Percentiles rank a stretch among this genome's conserved stretches.
These are phyloP conservation scores for Pimephales promelas DNA, from an alignment of 2,113 vertebrate genomes.

Conservation along the genomic window DNA sequence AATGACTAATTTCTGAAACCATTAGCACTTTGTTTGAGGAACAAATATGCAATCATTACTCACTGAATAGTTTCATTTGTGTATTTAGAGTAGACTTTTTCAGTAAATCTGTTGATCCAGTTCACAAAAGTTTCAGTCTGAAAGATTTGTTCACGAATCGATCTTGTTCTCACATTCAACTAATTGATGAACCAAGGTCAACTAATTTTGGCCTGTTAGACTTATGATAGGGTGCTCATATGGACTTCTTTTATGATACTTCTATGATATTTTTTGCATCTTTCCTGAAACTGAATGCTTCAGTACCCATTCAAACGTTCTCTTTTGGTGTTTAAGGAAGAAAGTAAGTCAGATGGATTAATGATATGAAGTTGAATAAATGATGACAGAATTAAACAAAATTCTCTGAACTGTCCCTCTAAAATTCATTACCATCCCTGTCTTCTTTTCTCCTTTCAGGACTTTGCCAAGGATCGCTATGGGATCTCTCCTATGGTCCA, in stretches of 20 bases:
- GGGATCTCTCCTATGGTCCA: slow-evolving; percentile 89
- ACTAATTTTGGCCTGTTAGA: neutral
- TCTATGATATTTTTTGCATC: neutral
- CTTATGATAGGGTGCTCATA: neutral
- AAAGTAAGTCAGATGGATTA: neutral
- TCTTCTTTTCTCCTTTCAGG: slow-evolving; percentile 71
- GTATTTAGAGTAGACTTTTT: neutral
- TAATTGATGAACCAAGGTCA: neutral
- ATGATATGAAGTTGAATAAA: neutral
- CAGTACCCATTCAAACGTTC: neutral
- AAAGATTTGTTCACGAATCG: neutral
- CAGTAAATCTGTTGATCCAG: neutral
- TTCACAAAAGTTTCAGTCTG: neutral
- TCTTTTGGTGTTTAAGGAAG: neutral
- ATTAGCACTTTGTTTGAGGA: too few relatives aligned
- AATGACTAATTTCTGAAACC: too few relatives aligned
- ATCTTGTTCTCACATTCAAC: neutral
- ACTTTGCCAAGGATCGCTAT: slow-evolving; percentile 96
- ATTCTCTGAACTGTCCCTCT: neutral
- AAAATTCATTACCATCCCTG: neutral
- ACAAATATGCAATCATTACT: neutral
- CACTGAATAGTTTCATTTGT: neutral
- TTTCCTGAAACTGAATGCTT: neutral
- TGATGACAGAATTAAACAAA: neutral
- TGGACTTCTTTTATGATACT: neutral